Evolutionary conservation across 2,113 vertebrate species (phyloP), one percentile per base, ranked within the genome.

Genomic region (Lucifuga dentata): DNA sequence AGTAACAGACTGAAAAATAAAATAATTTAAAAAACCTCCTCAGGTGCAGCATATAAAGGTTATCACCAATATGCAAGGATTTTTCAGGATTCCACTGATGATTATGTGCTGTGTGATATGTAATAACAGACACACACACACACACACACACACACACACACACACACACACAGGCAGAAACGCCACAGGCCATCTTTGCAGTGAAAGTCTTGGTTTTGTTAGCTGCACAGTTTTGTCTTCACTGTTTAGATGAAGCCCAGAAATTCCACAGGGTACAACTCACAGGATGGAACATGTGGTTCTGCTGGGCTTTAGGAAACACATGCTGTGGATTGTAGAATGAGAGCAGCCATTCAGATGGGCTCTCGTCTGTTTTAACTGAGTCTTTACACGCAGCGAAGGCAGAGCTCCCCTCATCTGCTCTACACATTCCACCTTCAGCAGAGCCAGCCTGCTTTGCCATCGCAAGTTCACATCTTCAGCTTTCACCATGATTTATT

Each of bases 261-360:
- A 81, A 76, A 82, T 79, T 82, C 81, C 80, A 59, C 19, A 5
- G 56, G 61, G 23, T 32, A 19, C 49, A 2, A 24, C 15, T 17
- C 23, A 24, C 51, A 20, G 45, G 48, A 51, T 10, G 11, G 26
- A 45, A 60, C 72, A 68, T 81, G 76, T 83, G 83, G 74, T 83
- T 83, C 78, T 80, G 77, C 61, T 84, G 41, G 24, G 67, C 64
- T 58, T 71, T 63, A 77, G 75, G 72, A 85, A 85, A 52, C 76
- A 15, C 60, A 39, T 56, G 65, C 71, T 24, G 0, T 52, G 68
- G 69, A 62, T 66, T 55, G 67, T 43, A 46, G 70, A 52, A 38
- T 63, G 50, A 61, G 71, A 63, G 49, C 24, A 21, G 49, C 41
- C 35, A 1, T 29, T 26, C 59, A 15, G 45, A 21, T 11, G 53